Conservation (phyloP, 2,797 vertebrate species). For the Cyclopterus lumpus region DNA sequence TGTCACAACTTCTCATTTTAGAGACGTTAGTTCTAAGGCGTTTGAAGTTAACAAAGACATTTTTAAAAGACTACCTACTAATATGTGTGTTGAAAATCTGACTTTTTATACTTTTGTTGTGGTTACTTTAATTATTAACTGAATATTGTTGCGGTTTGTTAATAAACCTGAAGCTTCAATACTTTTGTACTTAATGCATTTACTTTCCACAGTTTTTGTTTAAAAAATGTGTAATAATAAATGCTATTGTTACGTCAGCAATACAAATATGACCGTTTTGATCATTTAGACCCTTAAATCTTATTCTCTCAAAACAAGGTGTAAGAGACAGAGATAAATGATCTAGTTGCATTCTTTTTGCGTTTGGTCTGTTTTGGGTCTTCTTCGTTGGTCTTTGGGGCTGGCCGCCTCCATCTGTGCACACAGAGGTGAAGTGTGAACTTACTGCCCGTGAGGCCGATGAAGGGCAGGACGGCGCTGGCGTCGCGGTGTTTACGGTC, state of each 20-base stretch:
- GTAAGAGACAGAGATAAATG: no score
- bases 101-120: not conserved
- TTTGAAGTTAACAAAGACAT: no score
- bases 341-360: not conserved
- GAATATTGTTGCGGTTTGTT: not conserved
- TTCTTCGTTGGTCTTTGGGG: not conserved
- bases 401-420: not conserved
- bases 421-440: constrained; percentile 24
- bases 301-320: not conserved
- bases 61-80: no score
- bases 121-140: not conserved
- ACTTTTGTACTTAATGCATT: not conserved
- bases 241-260: not conserved
- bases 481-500: constrained; percentile 81
- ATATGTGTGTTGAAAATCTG: not conserved
- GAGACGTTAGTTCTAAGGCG: not conserved
- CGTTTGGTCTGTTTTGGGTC: not conserved
- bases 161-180: not conserved
- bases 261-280: not conserved
- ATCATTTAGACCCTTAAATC: not conserved
- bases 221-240: not conserved
- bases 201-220: not conserved
- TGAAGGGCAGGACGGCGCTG: constrained; percentile 85
- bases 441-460: constrained; percentile 90
- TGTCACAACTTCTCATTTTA: no score